Base-by-base conservation (phyloP, 2,113 vertebrate species). In the Pluvialis apricaria region DNA sequence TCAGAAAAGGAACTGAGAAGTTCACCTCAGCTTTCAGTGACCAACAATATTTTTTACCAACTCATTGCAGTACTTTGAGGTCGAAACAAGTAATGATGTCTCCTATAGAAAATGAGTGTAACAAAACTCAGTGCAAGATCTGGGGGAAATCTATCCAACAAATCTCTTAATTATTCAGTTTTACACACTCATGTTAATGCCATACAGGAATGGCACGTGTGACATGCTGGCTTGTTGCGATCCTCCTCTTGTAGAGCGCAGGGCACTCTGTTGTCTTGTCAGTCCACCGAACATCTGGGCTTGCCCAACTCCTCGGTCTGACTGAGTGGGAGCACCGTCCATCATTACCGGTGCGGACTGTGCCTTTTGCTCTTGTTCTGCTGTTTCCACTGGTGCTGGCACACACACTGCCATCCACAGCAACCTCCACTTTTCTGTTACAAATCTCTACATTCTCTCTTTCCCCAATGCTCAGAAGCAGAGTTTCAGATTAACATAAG, bases 231-330 rank as follows among this genome's bases (percentile, higher is more conserved):
- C 15, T 71, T 57, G 20, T 45, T 82, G 58, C 26, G 34, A 25
- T n/a, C 16, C 26, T 52, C 28, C 49, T 32, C 49, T 22, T 17
- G 13, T 6, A 20, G 15, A 54, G 28, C 5, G 1, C 19, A 29
- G n/a, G 22, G 13, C 8, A 49, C 16, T 34, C 60, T 24, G 4
- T 17, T 32, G 34, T 47, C 64, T 54, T 42, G 29, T 15, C 71
- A 13, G 84, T 1, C 0, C 1, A 1, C 31, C 1, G 2, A 11
- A 32, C 52, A 3, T 3, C 58, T 15, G 19, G 29, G 24, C 44
- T 40, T 26, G 31, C 15, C 57, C 42, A 8, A 5, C 32, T 28
- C 19, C 24, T 26, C 20, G 54, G 19, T 31, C 40, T 31, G 60
- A 31, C 55, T 8, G 18, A 29, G 38, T 11, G 19, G 38, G 28